Evolutionary conservation across 2,113 vertebrate species (phyloP).

Genomic region (Poecilia latipinna): DNA sequence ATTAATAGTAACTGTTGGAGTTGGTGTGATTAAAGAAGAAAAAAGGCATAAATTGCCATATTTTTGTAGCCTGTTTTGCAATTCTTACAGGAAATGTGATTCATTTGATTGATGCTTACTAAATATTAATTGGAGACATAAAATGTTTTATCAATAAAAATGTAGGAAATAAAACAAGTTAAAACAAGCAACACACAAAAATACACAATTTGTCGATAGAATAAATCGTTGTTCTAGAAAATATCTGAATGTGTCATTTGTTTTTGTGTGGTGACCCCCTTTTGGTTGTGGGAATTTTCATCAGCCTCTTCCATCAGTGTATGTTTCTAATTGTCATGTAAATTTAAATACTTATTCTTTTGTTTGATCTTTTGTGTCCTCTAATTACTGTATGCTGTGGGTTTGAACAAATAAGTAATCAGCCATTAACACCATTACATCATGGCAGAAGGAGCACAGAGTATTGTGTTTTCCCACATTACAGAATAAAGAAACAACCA

Average conservation of each 20-base stretch:
- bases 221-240: neutral
- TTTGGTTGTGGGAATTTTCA: constrained; percentile 28
- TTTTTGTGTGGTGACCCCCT: constrained; percentile 41
- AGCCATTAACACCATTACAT: neutral
- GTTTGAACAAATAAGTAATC: constrained; percentile 9
- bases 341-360: constrained; percentile 20
- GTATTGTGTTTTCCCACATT: neutral
- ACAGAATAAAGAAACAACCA: neutral
- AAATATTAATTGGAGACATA: neutral
- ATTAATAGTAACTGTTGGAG: no score
- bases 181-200: neutral
- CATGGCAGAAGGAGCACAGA: neutral
- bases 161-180: no score
- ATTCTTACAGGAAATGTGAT: no score
- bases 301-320: constrained; percentile 5
- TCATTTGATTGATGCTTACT: no score
- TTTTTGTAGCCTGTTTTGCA: no score
- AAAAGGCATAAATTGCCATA: no score
- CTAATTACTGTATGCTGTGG: constrained; percentile 46
- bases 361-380: constrained; percentile 21
- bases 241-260: constrained; percentile 16
- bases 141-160: neutral
- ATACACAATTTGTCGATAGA: neutral
- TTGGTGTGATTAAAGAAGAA: no score
- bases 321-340: constrained; percentile 42